Evolutionary conservation across 2,888 invertebrate species (phyloP).

Genomic region (Pristionchus entomophagus): DNA sequence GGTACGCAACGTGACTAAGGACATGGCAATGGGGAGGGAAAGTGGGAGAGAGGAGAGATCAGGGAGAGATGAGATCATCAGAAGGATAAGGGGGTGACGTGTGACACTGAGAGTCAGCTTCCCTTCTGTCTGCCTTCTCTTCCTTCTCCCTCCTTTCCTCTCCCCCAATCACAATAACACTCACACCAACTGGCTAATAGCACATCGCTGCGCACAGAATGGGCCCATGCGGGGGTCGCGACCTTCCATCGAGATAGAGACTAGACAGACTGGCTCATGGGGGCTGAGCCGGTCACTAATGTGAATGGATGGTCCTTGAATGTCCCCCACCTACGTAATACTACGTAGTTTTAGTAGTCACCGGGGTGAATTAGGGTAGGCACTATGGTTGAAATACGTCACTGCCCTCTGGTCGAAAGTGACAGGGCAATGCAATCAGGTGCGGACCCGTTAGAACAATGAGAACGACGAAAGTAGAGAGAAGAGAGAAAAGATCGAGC

Average conservation of each 20-base stretch:
- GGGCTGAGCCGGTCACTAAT: too few species aligned
- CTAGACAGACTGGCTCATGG: too few species aligned
- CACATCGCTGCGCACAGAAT: slow-evolving; percentile 4
- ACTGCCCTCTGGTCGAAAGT: slow-evolving; percentile 12
- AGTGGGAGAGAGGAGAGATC: background rate
- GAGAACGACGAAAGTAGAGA: background rate
- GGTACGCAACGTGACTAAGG: background rate
- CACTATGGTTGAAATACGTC: background rate
- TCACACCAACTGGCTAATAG: slow-evolving; percentile 28
- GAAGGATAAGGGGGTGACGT: slow-evolving; percentile 15
- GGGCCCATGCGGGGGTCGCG: slow-evolving; percentile 1
- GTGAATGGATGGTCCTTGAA: too few species aligned
- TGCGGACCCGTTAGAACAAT: background rate
- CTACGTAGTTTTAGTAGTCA: too few species aligned
- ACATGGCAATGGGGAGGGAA: background rate
- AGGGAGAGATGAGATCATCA: background rate
- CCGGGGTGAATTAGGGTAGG: background rate
- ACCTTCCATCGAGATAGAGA: background rate
- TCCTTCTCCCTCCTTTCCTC: too few species aligned
- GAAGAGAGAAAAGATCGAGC: background rate
- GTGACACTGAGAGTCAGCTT: background rate
- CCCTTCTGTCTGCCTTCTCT: slow-evolving; percentile 13
- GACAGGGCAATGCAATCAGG: background rate
- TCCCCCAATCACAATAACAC: slow-evolving; percentile 37
- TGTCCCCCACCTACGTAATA: too few species aligned